Evolutionary conservation across 1,140 invertebrate species (phyloP).

Genomic region (Solenopsis invicta): DNA sequence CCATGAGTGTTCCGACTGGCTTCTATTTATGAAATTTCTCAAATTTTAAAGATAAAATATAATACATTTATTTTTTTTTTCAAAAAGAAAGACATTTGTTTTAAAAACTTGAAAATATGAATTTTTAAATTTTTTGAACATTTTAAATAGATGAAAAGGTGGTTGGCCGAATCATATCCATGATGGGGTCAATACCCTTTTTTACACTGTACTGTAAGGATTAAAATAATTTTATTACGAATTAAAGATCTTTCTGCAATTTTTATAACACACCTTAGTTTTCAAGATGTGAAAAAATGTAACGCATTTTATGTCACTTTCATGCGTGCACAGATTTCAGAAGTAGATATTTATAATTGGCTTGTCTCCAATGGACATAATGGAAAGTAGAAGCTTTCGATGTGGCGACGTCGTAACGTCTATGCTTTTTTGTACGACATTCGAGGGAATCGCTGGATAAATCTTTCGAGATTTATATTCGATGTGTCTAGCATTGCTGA

Average conservation of each 20-base stretch:
- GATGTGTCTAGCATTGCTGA: slow-evolving; percentile 46
- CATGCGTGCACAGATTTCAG: neutral
- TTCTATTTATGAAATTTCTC: too few species aligned
- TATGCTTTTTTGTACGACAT: slow-evolving; percentile 20
- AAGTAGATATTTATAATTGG: slow-evolving; percentile 19
- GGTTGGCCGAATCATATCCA: too few species aligned
- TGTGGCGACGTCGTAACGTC: slow-evolving; percentile 18
- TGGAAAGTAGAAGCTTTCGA: slow-evolving; percentile 42
- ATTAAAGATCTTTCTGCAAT: neutral
- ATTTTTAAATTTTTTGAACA: too few species aligned
- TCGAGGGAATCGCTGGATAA: slow-evolving; percentile 38
- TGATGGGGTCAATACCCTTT: too few species aligned
- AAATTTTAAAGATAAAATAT: neutral
- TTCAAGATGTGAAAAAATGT: neutral
- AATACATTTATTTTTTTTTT: neutral
- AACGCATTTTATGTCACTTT: neutral
- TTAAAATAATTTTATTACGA: neutral
- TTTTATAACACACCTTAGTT: neutral
- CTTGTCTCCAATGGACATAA: slow-evolving; percentile 46
- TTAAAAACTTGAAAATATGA: too few species aligned
- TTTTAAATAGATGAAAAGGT: too few species aligned
- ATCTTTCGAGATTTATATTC: slow-evolving; percentile 65
- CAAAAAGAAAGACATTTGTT: too few species aligned
- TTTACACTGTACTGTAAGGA: neutral
- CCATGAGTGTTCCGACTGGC: too few species aligned